Evolutionary conservation across 2,113 vertebrate genomes (phyloP).

Genomic region (Tympanuchus pallidicinctus): DNA sequence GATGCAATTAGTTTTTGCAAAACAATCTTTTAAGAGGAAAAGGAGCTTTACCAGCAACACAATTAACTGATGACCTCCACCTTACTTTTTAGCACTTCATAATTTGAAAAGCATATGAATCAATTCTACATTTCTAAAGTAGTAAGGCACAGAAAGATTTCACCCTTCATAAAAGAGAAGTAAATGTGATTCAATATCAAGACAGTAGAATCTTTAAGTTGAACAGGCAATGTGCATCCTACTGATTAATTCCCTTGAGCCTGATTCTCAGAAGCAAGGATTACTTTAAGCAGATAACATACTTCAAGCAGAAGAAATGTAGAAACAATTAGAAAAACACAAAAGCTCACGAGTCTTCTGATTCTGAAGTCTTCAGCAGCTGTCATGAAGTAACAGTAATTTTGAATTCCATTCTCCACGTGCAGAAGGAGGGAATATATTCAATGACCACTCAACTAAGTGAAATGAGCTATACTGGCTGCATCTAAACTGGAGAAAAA

Average conservation of each 20-base stretch:
- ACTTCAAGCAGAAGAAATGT: not conserved
- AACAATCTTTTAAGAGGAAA: not conserved
- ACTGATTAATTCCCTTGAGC: not conserved
- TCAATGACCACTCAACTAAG: not conserved
- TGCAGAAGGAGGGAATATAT: not conserved
- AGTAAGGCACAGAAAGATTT: not conserved
- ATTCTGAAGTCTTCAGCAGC: not conserved
- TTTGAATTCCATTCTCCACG: not conserved
- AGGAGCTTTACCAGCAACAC: not conserved
- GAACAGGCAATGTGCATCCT: not conserved
- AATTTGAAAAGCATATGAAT: not conserved
- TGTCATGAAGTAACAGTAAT: not conserved
- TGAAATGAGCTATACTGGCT: not conserved
- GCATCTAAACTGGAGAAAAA: not conserved
- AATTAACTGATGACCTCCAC: not conserved
- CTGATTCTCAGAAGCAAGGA: not conserved
- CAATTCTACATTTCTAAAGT: not conserved
- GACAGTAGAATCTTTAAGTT: not conserved
- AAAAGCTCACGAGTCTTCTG: not conserved
- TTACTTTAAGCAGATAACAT: not conserved
- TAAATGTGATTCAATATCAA: not conserved
- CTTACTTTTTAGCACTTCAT: not conserved
- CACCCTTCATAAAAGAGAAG: not conserved
- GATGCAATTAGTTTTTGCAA: not conserved
- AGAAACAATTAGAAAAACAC: not conserved